These are phyloP conservation scores for human (Homo sapiens) DNA, from an alignment of 2,113 vertebrate species.

Conservation along the genomic window DNA sequence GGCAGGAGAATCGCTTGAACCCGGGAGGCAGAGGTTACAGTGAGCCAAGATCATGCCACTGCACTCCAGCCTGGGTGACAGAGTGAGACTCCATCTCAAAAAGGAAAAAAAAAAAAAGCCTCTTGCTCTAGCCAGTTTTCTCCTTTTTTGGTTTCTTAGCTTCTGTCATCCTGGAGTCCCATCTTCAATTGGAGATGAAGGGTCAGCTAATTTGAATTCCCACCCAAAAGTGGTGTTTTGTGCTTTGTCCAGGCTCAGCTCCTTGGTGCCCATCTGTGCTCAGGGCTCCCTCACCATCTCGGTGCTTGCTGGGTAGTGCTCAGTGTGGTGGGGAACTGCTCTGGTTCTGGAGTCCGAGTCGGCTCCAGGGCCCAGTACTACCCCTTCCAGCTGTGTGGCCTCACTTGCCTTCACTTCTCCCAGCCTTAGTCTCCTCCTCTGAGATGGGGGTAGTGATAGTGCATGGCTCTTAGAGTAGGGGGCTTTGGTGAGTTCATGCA, in stretches of 20 bases:
- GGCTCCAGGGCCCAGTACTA: not conserved
- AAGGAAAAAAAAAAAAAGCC: not conserved
- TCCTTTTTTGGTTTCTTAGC: not conserved
- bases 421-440: not conserved
- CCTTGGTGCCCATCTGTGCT: not conserved
- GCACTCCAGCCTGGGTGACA: too few relatives aligned
- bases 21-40: too few relatives aligned
- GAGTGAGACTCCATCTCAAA: too few relatives aligned
- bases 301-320: not conserved
- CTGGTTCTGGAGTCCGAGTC: not conserved
- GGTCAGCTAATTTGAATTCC: not conserved
- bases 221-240: too few relatives aligned
- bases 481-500: not conserved
- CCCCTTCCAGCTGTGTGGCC: not conserved
- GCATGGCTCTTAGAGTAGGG: not conserved
- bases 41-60: too few relatives aligned
- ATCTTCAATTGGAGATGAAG: not conserved
- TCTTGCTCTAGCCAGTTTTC: not conserved
- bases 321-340: too few relatives aligned
- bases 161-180: not conserved
- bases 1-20: too few relatives aligned
- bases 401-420: not conserved
- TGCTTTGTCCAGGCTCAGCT: not conserved
- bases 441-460: not conserved
- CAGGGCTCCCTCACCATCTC: fast-evolving